phyloP scores from a whole-genome alignment of 2,113 vertebrate species.

The Aspidoscelis tigris region DNA sequence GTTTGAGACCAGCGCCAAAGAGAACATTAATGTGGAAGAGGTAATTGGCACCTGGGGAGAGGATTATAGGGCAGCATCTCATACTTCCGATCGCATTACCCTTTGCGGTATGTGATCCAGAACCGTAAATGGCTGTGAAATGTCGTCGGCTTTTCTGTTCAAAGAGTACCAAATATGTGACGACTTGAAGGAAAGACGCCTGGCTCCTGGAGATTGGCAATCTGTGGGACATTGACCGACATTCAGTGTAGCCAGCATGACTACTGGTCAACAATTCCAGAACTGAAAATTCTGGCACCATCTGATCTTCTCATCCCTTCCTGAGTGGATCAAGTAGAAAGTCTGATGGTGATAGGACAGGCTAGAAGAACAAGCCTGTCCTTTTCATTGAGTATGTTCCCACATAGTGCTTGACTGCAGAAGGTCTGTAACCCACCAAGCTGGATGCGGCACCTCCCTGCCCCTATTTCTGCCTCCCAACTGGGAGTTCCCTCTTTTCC shows the following conservation, averaged over 20 bases:
- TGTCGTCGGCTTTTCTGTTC: not conserved
- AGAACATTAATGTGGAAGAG: conserved; percentile 98
- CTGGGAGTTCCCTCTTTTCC: no score
- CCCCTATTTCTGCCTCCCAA: no score
- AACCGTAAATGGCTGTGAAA: not conserved
- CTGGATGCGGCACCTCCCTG: no score
- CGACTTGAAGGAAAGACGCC: not conserved
- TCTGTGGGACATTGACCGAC: not conserved
- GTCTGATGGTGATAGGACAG: no score
- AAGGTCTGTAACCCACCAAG: no score
- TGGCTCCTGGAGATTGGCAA: conserved; percentile 1
- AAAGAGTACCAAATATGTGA: no score
- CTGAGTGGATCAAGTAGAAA: not conserved
- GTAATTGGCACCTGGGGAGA: conserved; percentile 63
- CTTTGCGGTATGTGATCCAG: no score
- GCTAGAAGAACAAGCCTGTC: no score
- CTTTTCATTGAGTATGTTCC: no score
- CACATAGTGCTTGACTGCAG: no score
- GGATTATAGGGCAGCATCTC: accelerated
- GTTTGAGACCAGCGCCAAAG: conserved; percentile 98
- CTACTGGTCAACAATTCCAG: not conserved
- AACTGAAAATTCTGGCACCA: not conserved
- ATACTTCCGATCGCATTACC: not conserved
- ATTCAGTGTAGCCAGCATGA: not conserved
- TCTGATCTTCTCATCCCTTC: not conserved